Evolutionary conservation across 2,888 invertebrate species (phyloP).

Genomic region (Agrochola litura): DNA sequence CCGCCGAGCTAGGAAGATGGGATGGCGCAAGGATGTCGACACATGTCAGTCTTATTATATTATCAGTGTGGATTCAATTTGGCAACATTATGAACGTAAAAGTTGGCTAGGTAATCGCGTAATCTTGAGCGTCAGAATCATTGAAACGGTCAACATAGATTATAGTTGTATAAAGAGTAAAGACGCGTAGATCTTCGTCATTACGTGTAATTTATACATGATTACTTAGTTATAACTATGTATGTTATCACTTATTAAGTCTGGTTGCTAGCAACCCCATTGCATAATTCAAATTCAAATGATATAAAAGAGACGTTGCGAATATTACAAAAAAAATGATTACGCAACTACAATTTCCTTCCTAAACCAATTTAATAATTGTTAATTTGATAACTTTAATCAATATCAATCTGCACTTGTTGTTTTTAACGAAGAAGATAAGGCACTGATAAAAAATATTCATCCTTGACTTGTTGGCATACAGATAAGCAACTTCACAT

Average conservation of each 20-base stretch:
- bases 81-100: no score
- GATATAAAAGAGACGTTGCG: neutral
- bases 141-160: no score
- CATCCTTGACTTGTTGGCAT: constrained; percentile 60
- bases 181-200: no score
- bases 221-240: neutral
- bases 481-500: constrained; percentile 12
- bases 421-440: constrained; percentile 41
- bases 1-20: no score
- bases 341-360: constrained; percentile 3
- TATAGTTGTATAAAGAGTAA: no score
- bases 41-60: no score
- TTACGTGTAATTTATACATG: no score
- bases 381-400: constrained; percentile 16
- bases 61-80: no score
- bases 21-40: no score
- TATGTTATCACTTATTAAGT: neutral
- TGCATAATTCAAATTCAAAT: neutral
- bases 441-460: constrained; percentile 42
- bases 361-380: constrained; percentile 5
- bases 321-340: neutral
- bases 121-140: no score
- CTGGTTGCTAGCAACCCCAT: neutral
- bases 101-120: no score
- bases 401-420: constrained; percentile 22